Base-by-base conservation (phyloP, 2,113 vertebrate genomes). In the Pseudolaguvia tuberculata region DNA sequence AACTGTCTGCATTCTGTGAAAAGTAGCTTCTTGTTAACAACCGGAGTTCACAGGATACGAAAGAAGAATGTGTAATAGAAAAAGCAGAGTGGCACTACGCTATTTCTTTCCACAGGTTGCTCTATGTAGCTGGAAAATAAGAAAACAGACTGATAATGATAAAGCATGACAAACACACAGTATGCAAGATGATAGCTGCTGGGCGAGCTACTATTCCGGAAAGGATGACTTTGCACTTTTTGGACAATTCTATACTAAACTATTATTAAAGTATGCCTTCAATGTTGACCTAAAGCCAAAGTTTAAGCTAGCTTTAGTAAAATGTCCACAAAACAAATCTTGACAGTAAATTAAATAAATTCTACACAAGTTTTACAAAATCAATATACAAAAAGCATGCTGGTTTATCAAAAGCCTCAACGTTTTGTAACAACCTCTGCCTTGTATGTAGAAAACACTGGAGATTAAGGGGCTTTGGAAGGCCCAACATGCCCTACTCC, bases 131-230 rank as follows among this genome's bases (percentile, higher is more conserved):
- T 67, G 53, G 58, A 53, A 76, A 50, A 73, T 29, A 35, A 3
- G 17, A 48, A 35, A 31, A 77, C 67, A 62, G 31, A 47, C 13
- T 9, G 48, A 21, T 53, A 42, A 42, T 9, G 9, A 42, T 9
- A 42, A 3, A 70, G 55, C 9, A 70, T 17, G 17, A 15, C 27
- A 77, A 78, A 83, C 65, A 83, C 66, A 83, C 75, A 69, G 81
- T 75, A 78, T 83, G 75, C 5, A 87, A 85, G 80, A 65, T 76
- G 86, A 88, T 88, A 86, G 82, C 59, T 75, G 0, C 35, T n/a
- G 57, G 59, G 65, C 73, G 63, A 80, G 47, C 31, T 18, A 48
- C 3, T 42, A 58, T 55, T 70, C 67, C 39, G 73, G 25, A 52
- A 77, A 66, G 39, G 21, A 45, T 78, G 75, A 70, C 65, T 74